Evolutionary conservation across 2,888 invertebrate genomes (phyloP).

Genomic region (Eristalinus aeneus): DNA sequence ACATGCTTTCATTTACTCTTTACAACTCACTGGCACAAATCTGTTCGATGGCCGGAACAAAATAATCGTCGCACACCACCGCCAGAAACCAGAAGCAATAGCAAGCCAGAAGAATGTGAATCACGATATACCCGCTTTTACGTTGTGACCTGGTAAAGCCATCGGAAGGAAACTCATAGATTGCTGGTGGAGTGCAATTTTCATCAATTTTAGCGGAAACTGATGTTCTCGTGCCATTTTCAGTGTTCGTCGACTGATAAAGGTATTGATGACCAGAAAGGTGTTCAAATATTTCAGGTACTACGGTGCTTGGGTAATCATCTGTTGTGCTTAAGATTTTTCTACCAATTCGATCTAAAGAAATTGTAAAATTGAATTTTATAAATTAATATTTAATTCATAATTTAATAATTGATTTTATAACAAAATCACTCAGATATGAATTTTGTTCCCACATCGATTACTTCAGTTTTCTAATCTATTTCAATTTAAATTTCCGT

Average conservation of each 20-base stretch:
- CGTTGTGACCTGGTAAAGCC: conserved; percentile 89
- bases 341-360: conserved; percentile 26
- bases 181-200: conserved; percentile 91
- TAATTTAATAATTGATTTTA: no score
- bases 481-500: no score
- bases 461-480: no score
- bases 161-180: conserved; percentile 92
- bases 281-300: conserved; percentile 16
- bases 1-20: neutral
- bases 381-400: no score
- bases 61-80: conserved; percentile 95
- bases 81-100: conserved; percentile 93
- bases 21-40: conserved; percentile 88
- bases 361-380: neutral
- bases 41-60: conserved; percentile 94
- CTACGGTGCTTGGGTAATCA: conserved; percentile 15
- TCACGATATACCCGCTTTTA: conserved; percentile 87
- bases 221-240: neutral
- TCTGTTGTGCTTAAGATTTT: conserved; percentile 26
- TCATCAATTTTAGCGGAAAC: conserved; percentile 67
- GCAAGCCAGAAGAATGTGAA: conserved; percentile 77
- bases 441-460: no score
- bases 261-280: neutral
- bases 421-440: no score
- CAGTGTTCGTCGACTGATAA: neutral